A percentile compares a stretch with the other conserved stretches of the same genome.
These are phyloP conservation scores for Ailuropoda melanoleuca DNA, from an alignment of 2,113 vertebrate species.

Conservation along the genomic window DNA sequence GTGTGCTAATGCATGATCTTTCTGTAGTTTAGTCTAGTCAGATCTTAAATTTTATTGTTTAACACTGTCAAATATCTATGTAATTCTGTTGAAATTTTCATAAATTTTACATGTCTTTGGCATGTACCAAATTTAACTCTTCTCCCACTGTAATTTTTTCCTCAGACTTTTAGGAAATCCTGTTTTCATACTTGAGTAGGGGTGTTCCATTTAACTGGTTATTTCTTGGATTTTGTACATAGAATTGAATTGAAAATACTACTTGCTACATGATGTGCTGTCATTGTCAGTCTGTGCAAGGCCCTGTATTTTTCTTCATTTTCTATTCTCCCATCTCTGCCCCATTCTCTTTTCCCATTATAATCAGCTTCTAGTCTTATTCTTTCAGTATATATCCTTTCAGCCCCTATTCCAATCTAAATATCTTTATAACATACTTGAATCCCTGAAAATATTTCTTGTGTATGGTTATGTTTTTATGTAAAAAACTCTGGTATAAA, in stretches of 20 bases:
- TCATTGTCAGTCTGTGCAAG: neutral
- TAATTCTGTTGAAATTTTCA: neutral
- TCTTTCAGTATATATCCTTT: neutral
- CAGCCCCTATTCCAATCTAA: neutral
- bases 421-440: neutral
- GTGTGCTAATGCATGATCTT: neutral
- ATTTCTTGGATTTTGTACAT: neutral
- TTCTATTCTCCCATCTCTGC: neutral
- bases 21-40: neutral
- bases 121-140: neutral
- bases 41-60: neutral
- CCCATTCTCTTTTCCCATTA: neutral
- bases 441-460: neutral
- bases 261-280: neutral
- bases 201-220: neutral
- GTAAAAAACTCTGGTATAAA: neutral
- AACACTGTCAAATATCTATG: neutral
- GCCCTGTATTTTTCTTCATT: neutral
- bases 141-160: neutral
- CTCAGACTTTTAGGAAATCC: neutral
- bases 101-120: neutral
- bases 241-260: neutral
- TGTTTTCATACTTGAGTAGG: neutral
- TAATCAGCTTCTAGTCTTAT: neutral
- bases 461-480: neutral